Conservation (phyloP, 2,113 vertebrate genomes). For the Phyllopteryx taeniolatus region DNA sequence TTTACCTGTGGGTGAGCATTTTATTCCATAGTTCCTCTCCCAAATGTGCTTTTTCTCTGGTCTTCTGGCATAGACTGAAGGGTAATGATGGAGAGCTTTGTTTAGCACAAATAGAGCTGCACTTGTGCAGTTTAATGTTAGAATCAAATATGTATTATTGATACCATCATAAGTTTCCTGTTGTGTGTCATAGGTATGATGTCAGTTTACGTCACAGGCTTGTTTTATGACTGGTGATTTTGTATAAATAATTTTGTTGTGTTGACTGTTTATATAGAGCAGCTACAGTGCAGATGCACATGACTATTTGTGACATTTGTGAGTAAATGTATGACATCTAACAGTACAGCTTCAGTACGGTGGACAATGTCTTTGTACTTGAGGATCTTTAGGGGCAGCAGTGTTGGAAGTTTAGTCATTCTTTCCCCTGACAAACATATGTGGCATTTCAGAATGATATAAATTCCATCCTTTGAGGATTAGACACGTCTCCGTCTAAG, state of each 20-base stretch:
- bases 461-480: slow-evolving; percentile 58
- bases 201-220: too few species aligned
- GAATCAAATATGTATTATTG: too few species aligned
- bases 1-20: background rate
- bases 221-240: background rate
- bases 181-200: too few species aligned
- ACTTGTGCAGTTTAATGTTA: too few species aligned
- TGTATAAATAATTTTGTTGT: background rate
- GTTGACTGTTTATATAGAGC: background rate
- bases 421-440: slow-evolving; percentile 49
- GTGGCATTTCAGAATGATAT: slow-evolving; percentile 65
- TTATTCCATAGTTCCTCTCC: background rate
- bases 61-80: background rate
- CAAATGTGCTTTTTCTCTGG: background rate
- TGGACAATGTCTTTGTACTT: background rate
- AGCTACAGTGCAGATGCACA: too few species aligned
- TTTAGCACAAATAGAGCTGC: background rate
- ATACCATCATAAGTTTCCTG: background rate
- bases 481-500: slow-evolving; percentile 65
- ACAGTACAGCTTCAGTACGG: background rate
- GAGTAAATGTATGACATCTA: background rate
- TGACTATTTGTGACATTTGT: background rate
- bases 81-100: background rate
- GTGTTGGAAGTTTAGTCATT: slow-evolving; percentile 40
- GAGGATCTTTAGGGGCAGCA: slow-evolving; percentile 33